A percentile compares a stretch with the other conserved stretches of the same genome.
phyloP scores from a whole-genome alignment of 2,888 invertebrate species.

The Epistrophe eligans region DNA sequence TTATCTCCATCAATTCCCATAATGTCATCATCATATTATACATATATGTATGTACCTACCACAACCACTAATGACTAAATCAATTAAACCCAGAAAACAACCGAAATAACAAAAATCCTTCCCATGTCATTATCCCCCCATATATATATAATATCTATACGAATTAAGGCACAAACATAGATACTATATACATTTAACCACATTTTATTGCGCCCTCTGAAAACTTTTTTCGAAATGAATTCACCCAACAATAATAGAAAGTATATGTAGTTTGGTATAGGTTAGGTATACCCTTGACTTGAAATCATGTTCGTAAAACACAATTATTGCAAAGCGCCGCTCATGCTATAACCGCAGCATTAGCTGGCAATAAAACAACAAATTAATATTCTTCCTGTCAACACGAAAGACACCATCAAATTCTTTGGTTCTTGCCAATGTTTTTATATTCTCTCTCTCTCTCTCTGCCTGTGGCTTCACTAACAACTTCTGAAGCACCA shows the following conservation, averaged over 20 bases:
- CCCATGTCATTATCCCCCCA: slow-evolving; percentile 13
- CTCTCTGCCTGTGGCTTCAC: slow-evolving; percentile 40
- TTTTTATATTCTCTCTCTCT: neutral
- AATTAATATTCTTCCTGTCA: slow-evolving; percentile 71
- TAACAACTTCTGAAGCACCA: slow-evolving; percentile 19
- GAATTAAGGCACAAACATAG: neutral
- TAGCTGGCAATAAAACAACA: slow-evolving; percentile 75
- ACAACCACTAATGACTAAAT: slow-evolving; percentile 49
- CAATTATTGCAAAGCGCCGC: slow-evolving; percentile 47
- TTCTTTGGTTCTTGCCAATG: slow-evolving; percentile 17
- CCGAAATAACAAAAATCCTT: slow-evolving; percentile 17
- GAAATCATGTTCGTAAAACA: slow-evolving; percentile 43
- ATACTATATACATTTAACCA: no score
- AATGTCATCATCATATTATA: slow-evolving; percentile 46
- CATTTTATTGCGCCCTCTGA: slow-evolving; percentile 9
- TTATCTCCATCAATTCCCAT: slow-evolving; percentile 11
- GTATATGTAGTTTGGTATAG: no score
- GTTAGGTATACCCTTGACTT: slow-evolving; percentile 11
- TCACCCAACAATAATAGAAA: slow-evolving; percentile 6
- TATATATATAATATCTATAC: no score
- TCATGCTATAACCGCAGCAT: slow-evolving; percentile 68
- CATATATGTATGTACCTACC: no score
- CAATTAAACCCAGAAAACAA: slow-evolving; percentile 35
- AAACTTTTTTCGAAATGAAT: slow-evolving; percentile 30
- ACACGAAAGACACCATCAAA: slow-evolving; percentile 58